These are phyloP conservation scores for Catamblyrhynchus diadema DNA, from an alignment of 2,797 vertebrate species.

Conservation along the genomic window DNA sequence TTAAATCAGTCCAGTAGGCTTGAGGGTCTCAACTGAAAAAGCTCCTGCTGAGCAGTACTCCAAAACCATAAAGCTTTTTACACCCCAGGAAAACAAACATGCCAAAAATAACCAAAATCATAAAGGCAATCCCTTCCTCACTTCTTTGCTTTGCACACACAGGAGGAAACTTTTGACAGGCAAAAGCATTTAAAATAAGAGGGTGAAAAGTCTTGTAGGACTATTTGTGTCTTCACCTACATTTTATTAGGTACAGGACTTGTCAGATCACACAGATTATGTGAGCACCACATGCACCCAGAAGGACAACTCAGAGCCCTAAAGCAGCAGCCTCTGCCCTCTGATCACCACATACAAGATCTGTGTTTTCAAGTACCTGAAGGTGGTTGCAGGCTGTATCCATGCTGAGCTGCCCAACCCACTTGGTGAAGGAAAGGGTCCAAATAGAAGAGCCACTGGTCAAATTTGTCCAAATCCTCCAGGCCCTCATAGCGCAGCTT, in stretches of 20 bases:
- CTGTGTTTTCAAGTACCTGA: constrained; percentile 73
- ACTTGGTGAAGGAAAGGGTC: constrained; percentile 91
- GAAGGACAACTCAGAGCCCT: background rate
- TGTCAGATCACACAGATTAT: background rate
- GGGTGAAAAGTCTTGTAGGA: background rate
- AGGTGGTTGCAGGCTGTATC: constrained; percentile 85
- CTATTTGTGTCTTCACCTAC: background rate
- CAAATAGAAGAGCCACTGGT: constrained; percentile 91
- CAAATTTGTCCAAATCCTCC: constrained; percentile 78
- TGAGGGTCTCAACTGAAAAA: background rate
- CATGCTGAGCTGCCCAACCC: constrained; percentile 89
- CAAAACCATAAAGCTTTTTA: background rate
- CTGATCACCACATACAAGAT: background rate
- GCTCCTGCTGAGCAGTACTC: background rate
- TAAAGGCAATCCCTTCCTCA: background rate
- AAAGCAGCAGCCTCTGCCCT: background rate
- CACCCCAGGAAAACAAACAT: background rate
- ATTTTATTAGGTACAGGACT: background rate
- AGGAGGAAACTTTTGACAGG: background rate
- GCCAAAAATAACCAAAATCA: background rate
- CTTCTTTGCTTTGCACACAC: background rate
- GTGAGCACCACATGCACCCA: rapidly evolving
- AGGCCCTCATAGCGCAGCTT: constrained; percentile 87
- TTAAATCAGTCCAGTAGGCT: background rate
- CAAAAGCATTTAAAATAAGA: background rate